Evolutionary conservation across 2,797 vertebrate species (phyloP), one percentile per base, ranked within the genome.

Genomic region (Champsocephalus esox): DNA sequence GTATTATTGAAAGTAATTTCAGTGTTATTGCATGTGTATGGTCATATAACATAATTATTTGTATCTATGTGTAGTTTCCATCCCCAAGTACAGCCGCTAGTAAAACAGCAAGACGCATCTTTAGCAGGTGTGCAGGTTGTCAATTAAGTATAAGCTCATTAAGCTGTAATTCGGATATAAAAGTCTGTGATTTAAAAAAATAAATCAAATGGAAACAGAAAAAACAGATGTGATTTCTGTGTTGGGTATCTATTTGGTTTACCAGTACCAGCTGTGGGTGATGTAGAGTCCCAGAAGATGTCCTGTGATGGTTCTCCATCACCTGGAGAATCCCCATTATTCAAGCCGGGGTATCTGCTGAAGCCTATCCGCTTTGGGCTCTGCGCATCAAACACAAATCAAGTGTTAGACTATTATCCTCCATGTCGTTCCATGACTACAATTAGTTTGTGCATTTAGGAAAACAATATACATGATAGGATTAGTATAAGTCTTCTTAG

Each of bases 271-370:
- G 73, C 78, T 48, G 94, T 85, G 73, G 98, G 97, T 72, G 98
- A 99, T 44, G 96, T 95, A 9, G 96, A 87, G 88, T 99, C 98
- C 98, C 98, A 99, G 88, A 98, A 93, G 52, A 99, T 99, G 84
- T 99, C 98, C 67, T 96, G 97, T 4, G 96, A 92, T 62, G 92
- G 75, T 55, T 99, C 98, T 0, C 85, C 84, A 64, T 99, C 98
- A 38, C 92, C 86, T 12, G 97, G 97, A 76, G 98, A 99, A 50
- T 95, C 93, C 8, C 77, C 91, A 74, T 79, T 74, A 64, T 69
- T 86, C 48, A 88, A 34, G 16, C 77, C 73, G 0, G 61, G 58
- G 72, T 71, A 92, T 65, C 84, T 76, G 65, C 77, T 46, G 70
- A 44, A 81, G 61, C 87, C 54, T 83, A 57, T 60, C 43, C 75